Base-by-base conservation (phyloP, 2,113 vertebrate species). In the Microcebus ravelobensis region DNA sequence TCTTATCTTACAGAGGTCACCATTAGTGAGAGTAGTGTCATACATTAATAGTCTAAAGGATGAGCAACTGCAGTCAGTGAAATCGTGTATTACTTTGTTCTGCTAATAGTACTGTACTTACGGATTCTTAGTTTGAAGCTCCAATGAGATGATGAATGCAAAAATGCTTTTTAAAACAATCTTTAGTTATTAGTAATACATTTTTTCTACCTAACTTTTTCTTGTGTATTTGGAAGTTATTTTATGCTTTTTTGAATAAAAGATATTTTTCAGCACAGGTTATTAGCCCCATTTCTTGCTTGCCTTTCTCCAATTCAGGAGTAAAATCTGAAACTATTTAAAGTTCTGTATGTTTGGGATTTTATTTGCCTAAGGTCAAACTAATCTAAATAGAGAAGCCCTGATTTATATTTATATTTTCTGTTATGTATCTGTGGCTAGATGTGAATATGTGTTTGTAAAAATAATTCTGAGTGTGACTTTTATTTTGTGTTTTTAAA, bases 261-360 rank as follows among this genome's bases (percentile, higher is more conserved):
- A 65, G 11, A 5, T 48, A 36, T n/a, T 57, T 84, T 57, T 50
- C 48, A 79, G 70, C 29, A 48, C 50, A 45, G 45, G 8, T 86
- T 68, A 76, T 55, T 29, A 86, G 10, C 31, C 36, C 63, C 1
- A 42, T 25, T 21, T 87, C 48, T 87, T 83, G 17, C 59, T 76
- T 63, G 6, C 31, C 65, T 81, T 93, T 39, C 61, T 85, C 77
- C 50, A 63, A 18, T 79, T 50, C 20, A 63, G 50, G 59, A 36
- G 48, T 92, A 67, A 85, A 87, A 92, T 86, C 48, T 82, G 74
- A 86, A 94, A 27, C 87, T 86, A 45, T 29, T 88, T 92, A 81
- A 63, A 55, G 70, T 89, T 76, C n/a, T 81, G 3, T 48, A 39
- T 17, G 23, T 95, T 71, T 84, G 3, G 67, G 21, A n/a, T 81